Percentiles rank a stretch among this genome's conserved stretches.
Conservation (phyloP, 2,113 vertebrate species). For the Austrofundulus limnaeus region DNA sequence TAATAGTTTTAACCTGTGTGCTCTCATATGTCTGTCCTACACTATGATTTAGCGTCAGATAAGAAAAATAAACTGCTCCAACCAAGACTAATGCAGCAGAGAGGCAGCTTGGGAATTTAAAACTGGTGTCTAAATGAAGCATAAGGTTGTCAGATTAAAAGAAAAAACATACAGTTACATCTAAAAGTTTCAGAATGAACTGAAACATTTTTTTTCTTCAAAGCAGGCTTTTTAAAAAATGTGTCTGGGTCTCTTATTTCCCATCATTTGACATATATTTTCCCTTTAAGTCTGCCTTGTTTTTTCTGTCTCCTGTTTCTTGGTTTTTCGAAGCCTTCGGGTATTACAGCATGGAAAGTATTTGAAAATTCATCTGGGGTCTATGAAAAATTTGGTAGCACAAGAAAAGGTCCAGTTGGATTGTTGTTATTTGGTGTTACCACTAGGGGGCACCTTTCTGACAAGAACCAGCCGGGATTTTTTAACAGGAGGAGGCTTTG, state of each 20-base stretch:
- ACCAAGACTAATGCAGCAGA: conserved; percentile 35
- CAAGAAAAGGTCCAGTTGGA: conserved; percentile 35
- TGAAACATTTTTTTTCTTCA: conserved; percentile 2
- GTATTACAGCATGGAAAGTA: conserved; percentile 75
- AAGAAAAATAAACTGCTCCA: conserved; percentile 30
- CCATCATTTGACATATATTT: conserved; percentile 9
- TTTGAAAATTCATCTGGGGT: conserved; percentile 69
- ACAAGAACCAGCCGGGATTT: conserved; percentile 46
- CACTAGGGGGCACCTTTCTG: conserved; percentile 74
- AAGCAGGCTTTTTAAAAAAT: neutral
- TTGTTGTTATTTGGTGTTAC: conserved; percentile 7
- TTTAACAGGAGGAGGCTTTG: conserved; percentile 31
- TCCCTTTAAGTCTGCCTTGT: conserved; percentile 29
- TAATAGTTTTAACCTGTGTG: neutral
- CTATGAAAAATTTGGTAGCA: conserved; percentile 53
- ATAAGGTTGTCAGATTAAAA: neutral
- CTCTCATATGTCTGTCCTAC: conserved; percentile 1
- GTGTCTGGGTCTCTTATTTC: conserved; percentile 16
- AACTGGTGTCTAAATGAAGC: conserved; percentile 1
- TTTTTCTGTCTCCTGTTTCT: conserved; percentile 31
- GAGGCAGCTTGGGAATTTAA: conserved; percentile 10
- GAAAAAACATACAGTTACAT: neutral
- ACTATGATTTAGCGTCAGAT: conserved; percentile 5
- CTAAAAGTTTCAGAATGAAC: conserved; percentile 42
- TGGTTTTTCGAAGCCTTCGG: conserved; percentile 40